A percentile compares a stretch with the other conserved stretches of the same genome.
Conservation (phyloP, 2,113 vertebrate genomes). For the Pomatostomus ruficeps region DNA sequence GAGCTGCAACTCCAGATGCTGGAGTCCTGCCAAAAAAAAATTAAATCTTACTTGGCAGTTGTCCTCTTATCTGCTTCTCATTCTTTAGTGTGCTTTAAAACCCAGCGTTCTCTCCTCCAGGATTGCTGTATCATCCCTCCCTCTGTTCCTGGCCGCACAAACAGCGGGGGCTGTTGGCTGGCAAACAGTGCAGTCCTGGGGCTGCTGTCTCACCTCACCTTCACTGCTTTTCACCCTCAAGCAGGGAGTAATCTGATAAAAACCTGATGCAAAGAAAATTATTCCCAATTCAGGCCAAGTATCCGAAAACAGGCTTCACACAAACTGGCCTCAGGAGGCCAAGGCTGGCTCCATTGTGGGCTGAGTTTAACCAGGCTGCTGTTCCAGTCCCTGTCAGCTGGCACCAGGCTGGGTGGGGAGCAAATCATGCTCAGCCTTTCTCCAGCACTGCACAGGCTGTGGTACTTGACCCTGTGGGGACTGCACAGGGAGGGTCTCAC, state of each 20-base stretch:
- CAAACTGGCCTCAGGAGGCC: neutral
- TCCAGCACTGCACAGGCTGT: neutral
- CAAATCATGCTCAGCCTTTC: neutral
- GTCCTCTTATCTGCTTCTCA: neutral
- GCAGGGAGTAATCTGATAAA: neutral
- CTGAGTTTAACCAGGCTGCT: neutral
- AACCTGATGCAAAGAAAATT: neutral
- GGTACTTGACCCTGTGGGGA: neutral
- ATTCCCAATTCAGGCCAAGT: neutral
- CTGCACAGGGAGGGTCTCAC: neutral
- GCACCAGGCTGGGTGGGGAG: neutral
- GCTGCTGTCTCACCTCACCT: neutral
- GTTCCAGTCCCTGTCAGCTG: neutral
- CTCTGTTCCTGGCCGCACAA: neutral
- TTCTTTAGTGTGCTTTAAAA: neutral
- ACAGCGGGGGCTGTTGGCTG: neutral
- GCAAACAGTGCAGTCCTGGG: neutral
- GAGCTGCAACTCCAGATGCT: neutral
- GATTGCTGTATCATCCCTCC: neutral
- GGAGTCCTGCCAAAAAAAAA: neutral
- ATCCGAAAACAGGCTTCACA: neutral
- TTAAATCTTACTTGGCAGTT: neutral
- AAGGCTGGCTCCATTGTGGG: neutral
- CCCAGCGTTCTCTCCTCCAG: neutral
- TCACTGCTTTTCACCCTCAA: neutral